Evolutionary conservation across 2,888 invertebrate genomes (phyloP).

Genomic region (Megalurothrips usitatus): DNA sequence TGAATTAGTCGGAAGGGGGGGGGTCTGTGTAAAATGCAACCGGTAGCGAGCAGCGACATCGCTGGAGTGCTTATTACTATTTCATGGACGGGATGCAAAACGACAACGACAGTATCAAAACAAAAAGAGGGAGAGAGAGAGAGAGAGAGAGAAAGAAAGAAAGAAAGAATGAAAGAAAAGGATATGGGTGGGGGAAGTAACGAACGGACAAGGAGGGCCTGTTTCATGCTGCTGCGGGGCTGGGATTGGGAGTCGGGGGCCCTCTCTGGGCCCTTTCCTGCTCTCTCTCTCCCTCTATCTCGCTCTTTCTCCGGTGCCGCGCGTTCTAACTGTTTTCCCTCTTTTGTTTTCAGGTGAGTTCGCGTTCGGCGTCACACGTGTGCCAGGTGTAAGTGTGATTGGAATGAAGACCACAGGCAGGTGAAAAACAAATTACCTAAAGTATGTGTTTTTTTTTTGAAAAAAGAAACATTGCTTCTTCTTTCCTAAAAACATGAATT

Average conservation of each 20-base stretch:
- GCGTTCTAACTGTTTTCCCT: not conserved
- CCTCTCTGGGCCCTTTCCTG: not conserved
- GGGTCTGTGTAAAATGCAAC: no score
- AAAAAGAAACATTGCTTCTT: no score
- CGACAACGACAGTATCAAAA: no score
- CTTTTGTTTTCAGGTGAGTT: not conserved
- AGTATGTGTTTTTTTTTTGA: not conserved
- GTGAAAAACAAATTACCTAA: not conserved
- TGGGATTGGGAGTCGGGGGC: no score
- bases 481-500: no score
- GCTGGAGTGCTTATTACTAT: no score
- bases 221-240: not conserved
- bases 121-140: not conserved
- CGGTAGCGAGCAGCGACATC: no score
- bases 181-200: not conserved
- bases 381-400: not conserved
- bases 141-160: no score
- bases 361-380: not conserved
- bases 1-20: no score
- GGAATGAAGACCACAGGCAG: not conserved
- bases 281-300: slow-evolving; percentile 14
- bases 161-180: no score
- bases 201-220: not conserved
- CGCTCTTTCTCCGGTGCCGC: not conserved
- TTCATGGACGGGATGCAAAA: no score